phyloP scores from a whole-genome alignment of 2,888 invertebrate species.

The Perdita meconis region DNA sequence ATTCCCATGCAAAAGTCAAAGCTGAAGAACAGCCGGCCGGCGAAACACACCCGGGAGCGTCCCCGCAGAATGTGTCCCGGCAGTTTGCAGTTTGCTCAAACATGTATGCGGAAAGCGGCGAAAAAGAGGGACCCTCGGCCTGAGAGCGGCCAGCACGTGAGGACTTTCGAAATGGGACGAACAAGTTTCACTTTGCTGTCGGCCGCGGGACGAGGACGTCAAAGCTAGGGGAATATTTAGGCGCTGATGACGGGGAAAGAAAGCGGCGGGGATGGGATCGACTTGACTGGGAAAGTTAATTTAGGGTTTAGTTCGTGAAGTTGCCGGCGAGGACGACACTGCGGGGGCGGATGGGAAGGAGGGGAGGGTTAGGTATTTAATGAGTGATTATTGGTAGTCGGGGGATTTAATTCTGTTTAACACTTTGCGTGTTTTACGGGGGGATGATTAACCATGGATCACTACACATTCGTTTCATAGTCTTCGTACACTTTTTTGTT shows the following conservation, averaged over 20 bases:
- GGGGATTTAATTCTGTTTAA: no score
- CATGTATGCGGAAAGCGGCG: slow-evolving; percentile 60
- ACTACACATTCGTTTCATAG: no score
- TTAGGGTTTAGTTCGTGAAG: no score
- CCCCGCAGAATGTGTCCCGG: slow-evolving; percentile 61
- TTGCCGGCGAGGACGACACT: no score
- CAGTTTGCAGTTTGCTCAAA: slow-evolving; percentile 68
- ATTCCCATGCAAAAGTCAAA: slow-evolving; percentile 63
- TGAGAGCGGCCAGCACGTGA: slow-evolving; percentile 46
- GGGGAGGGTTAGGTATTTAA: no score
- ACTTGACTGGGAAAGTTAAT: no score
- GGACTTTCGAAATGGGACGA: slow-evolving; percentile 68
- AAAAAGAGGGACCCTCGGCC: slow-evolving; percentile 28
- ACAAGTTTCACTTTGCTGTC: slow-evolving; percentile 62
- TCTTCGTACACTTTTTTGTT: no score
- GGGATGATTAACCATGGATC: no score
- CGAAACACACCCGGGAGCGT: slow-evolving; percentile 45
- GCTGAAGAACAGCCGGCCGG: slow-evolving; percentile 60
- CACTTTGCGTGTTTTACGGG: no score
- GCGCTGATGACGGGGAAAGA: not conserved
- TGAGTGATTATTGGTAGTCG: no score
- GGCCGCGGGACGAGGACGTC: slow-evolving; percentile 31
- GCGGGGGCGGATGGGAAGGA: no score
- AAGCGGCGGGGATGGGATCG: no score
- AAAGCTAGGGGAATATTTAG: slow-evolving; percentile 17